Conservation (phyloP, 2,797 vertebrate species). For the Lophotriccus pileatus region DNA sequence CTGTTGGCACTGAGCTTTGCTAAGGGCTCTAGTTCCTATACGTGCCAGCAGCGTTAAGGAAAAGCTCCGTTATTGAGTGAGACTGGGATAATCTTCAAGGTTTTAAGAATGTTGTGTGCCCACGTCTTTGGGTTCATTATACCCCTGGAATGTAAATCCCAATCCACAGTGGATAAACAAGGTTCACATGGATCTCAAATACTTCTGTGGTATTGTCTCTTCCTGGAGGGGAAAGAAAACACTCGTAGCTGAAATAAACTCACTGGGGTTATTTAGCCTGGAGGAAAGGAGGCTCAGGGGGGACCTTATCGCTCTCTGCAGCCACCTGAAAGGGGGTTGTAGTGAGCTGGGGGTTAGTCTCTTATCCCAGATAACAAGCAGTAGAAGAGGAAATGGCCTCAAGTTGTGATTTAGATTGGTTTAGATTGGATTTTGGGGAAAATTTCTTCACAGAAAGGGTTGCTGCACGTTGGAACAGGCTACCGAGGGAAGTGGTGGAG, state of each 20-base stretch:
- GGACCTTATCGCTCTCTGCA: rapidly evolving
- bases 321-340: not conserved
- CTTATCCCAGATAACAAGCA: not conserved
- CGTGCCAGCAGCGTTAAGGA: not conserved
- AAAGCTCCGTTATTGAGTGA: not conserved
- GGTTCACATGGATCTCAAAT: not conserved
- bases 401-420: not conserved
- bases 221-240: not conserved
- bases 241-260: not conserved
- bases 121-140: not conserved
- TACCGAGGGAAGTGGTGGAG: not conserved
- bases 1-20: not conserved
- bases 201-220: not conserved
- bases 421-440: not conserved
- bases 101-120: not conserved
- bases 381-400: not conserved
- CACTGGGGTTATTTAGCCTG: not conserved
- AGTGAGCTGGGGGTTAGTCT: not conserved
- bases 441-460: not conserved
- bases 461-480: rapidly evolving
- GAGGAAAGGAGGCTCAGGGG: not conserved
- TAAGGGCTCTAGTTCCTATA: not conserved
- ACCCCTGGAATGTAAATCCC: constrained; percentile 28
- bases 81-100: not conserved
- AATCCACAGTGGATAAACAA: not conserved